Percentiles rank a stretch among this genome's conserved stretches.
phyloP scores from a whole-genome alignment of 2,113 vertebrate species.

The Riparia riparia region DNA sequence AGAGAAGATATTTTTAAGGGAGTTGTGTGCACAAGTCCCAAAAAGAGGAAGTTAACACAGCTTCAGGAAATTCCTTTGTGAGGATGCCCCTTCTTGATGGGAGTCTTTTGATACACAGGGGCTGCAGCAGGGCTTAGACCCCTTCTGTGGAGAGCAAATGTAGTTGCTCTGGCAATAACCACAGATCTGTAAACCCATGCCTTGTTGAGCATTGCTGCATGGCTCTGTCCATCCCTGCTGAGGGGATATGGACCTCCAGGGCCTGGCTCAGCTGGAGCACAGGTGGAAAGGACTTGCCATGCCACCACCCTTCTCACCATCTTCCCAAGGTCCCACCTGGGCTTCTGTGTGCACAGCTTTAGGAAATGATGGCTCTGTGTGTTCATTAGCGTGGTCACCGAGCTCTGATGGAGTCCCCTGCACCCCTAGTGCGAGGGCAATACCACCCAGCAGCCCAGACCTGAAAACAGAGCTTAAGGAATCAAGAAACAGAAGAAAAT shows the following conservation, averaged over 20 bases:
- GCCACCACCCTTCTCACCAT: not conserved
- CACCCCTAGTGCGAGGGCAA: not conserved
- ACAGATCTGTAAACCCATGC: not conserved
- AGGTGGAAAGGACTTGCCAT: not conserved
- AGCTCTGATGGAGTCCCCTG: not conserved
- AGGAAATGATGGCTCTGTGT: not conserved
- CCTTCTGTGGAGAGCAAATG: fast-evolving
- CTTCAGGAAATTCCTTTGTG: not conserved
- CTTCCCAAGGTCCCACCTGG: not conserved
- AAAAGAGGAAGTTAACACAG: not conserved
- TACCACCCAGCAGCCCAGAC: not conserved
- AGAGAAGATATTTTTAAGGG: slow-evolving; percentile 24
- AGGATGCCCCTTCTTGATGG: not conserved
- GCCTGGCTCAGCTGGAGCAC: not conserved
- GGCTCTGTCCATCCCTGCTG: not conserved
- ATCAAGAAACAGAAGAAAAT: not conserved
- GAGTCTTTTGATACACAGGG: not conserved
- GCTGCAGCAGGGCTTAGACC: not conserved
- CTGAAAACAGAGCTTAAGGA: not conserved
- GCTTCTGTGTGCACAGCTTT: not conserved
- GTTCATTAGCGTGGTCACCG: not conserved
- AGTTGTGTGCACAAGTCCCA: fast-evolving
- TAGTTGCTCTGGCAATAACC: not conserved
- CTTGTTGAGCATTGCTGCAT: fast-evolving
- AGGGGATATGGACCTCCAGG: not conserved